phyloP scores from a whole-genome alignment of 2,888 invertebrate species.

The Pimpla rufipes region DNA sequence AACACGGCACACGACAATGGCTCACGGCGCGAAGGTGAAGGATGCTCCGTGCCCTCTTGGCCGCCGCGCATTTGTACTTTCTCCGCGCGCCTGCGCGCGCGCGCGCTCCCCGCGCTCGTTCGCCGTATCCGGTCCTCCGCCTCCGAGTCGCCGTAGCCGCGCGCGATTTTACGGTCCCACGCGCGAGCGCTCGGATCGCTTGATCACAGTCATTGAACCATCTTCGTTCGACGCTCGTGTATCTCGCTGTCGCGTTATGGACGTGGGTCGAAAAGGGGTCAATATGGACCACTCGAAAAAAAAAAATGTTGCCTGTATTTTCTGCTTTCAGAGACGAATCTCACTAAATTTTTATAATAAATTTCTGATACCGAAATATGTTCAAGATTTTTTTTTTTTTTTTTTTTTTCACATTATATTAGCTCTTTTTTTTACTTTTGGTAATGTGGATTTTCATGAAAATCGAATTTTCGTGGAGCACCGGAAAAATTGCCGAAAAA shows the following conservation, averaged over 20 bases:
- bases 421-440: no score
- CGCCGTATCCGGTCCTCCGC: slow-evolving; percentile 58
- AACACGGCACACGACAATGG: slow-evolving; percentile 33
- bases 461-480: no score
- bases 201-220: slow-evolving; percentile 30
- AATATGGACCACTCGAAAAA: no score
- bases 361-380: no score
- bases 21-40: slow-evolving; percentile 79
- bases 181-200: slow-evolving; percentile 12
- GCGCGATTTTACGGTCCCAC: slow-evolving; percentile 54
- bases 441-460: no score
- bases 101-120: neutral
- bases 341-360: no score
- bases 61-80: slow-evolving; percentile 75
- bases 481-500: no score
- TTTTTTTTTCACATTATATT: no score
- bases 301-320: no score
- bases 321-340: no score
- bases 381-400: no score
- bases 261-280: no score
- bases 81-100: slow-evolving; percentile 73
- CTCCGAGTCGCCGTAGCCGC: neutral
- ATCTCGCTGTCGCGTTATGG: neutral
- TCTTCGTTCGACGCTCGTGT: slow-evolving; percentile 7
- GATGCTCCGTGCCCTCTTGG: slow-evolving; percentile 75